Conservation (phyloP, 2,113 vertebrate genomes). For the Hippotragus niger region DNA sequence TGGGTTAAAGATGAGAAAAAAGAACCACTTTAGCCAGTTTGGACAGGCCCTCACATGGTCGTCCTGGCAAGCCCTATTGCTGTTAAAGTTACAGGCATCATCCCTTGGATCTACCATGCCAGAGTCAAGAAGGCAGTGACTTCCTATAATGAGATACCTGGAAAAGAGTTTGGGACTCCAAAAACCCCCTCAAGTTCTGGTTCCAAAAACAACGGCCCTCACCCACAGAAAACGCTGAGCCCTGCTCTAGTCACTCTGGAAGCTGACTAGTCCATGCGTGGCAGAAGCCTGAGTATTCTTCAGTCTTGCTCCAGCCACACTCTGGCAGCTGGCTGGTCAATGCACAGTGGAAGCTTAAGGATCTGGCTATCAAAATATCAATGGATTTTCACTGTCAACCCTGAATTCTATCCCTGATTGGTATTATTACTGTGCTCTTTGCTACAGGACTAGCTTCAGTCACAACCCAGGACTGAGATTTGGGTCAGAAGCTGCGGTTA, state of each 20-base stretch:
- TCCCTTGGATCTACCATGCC: neutral
- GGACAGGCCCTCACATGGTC: neutral
- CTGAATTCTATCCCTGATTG: neutral
- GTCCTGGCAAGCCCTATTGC: neutral
- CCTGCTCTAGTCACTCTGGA: neutral
- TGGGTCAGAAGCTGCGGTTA: neutral
- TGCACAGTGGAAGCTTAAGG: neutral
- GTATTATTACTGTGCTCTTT: neutral
- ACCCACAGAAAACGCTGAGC: accelerated
- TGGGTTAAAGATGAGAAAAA: neutral
- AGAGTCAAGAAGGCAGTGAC: neutral
- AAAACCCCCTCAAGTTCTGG: neutral
- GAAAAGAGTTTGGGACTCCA: neutral
- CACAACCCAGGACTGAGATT: neutral
- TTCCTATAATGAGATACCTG: neutral
- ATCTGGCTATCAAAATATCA: neutral
- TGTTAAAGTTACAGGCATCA: neutral
- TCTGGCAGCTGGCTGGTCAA: neutral
- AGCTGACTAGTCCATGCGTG: neutral
- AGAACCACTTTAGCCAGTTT: neutral
- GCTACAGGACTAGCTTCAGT: neutral
- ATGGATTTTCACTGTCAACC: neutral
- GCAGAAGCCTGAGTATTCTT: neutral
- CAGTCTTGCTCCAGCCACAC: neutral
- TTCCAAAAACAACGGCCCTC: neutral